A percentile compares a stretch with the other conserved stretches of the same genome.
Evolutionary conservation across 2,888 invertebrate species (phyloP).

Genomic region (Cephus rjabovi): DNA sequence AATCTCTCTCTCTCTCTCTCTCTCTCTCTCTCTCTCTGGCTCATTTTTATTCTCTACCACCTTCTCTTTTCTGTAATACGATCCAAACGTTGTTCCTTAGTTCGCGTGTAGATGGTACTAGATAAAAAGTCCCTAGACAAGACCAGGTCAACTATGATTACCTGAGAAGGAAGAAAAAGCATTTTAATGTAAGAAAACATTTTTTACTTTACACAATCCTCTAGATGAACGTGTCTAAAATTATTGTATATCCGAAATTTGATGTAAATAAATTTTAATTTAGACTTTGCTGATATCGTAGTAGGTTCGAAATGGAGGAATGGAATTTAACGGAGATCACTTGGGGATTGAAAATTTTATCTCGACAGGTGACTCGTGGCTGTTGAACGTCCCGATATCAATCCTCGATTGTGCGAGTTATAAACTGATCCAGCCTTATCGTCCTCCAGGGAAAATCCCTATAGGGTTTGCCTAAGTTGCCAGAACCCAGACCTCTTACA

Average conservation of each 20-base stretch:
- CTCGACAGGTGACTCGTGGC: background rate
- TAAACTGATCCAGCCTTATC: background rate
- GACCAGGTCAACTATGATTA: background rate
- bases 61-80: constrained; percentile 17
- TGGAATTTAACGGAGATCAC: no score
- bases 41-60: background rate
- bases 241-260: no score
- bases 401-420: background rate
- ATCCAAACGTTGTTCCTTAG: background rate
- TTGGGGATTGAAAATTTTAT: no score
- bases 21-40: constrained; percentile 8
- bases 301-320: no score
- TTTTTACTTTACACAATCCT: no score
- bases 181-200: no score
- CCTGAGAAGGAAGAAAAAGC: no score
- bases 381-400: background rate
- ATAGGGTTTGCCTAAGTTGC: background rate
- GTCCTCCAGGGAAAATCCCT: background rate
- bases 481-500: background rate
- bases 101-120: background rate
- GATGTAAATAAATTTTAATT: no score
- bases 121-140: background rate
- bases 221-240: no score
- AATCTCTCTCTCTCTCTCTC: constrained; percentile 22
- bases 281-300: no score